Conservation (phyloP, 2,888 invertebrate species). For the Seira musarum region DNA sequence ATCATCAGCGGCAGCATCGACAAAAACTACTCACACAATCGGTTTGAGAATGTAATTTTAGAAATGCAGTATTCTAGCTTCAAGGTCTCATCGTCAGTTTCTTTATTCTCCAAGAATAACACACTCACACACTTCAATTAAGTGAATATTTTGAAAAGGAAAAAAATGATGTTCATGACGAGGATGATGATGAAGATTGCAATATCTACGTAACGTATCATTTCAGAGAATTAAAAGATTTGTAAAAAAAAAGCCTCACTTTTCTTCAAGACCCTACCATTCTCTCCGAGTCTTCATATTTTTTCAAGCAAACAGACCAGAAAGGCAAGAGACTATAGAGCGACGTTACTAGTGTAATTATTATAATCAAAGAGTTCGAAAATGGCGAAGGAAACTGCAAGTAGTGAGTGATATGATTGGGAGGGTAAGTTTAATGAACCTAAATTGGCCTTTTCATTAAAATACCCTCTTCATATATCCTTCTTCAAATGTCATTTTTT, state of each 20-base stretch:
- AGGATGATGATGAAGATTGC: no score
- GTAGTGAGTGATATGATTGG: background rate
- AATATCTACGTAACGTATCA: no score
- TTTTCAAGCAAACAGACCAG: background rate
- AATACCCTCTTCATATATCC: background rate
- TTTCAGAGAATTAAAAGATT: no score
- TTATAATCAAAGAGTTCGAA: slow-evolving; percentile 3
- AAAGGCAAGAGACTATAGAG: no score
- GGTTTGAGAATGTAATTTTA: no score
- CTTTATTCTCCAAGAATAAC: no score
- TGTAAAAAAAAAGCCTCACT: background rate
- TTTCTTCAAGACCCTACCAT: background rate
- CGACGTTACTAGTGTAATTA: background rate
- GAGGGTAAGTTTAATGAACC: slow-evolving; percentile 25
- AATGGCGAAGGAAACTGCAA: background rate
- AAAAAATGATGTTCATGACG: background rate
- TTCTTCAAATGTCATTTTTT: background rate
- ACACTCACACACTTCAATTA: slow-evolving; percentile 4
- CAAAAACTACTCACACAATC: no score
- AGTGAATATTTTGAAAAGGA: background rate
- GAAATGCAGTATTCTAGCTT: background rate
- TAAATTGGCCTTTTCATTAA: slow-evolving; percentile 21
- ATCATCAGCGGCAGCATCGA: no score
- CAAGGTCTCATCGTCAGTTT: background rate
- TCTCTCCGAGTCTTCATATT: background rate